Base-by-base conservation (phyloP, 2,113 vertebrate species). In the Hyperoodon ampullatus region DNA sequence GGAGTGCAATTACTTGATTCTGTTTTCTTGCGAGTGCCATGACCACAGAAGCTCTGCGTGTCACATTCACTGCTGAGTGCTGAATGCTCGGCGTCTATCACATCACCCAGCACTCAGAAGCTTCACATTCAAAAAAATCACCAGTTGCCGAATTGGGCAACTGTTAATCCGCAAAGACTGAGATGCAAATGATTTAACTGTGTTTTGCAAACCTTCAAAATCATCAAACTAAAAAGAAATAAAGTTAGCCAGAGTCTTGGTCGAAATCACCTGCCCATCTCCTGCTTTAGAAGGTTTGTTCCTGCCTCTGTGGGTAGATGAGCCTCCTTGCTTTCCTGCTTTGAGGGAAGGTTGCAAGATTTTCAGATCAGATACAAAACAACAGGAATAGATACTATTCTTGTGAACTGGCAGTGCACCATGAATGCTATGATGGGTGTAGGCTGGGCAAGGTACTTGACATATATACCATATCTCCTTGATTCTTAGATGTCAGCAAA, bases 191-290 rank as follows among this genome's bases (percentile, higher is more conserved):
- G 87, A 61, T 85, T 95, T 93, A 35, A 55, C 90, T 4, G 21
- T 68, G 35, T 78, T 96, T 94, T 81, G 6, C 70, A 94, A 94
- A 77, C n/a, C 63, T 88, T 90, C 26, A 18, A 42, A 86, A 78
- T 77, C 33, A 47, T 89, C 39, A n/a, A 58, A 92, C 55, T 83
- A 83, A 91, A 90, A 88, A 47, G 74, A 60, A 70, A 14, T 60
- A n/a, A 82, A 92, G n/a, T 39, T 26, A 83, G 58, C 44, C 65
- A 58, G 75, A 75, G 58, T 47, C 68, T 77, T 94, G 81, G 53
- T 89, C 72, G 89, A 65, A 39, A 19, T 63, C 1, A 4, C 35
- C 19, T 53, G 50, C 19, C 55, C 50, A 3, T 58, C 58, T 28
- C 93, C 18, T 74, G n/a, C 13, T 35, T 86, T 30, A 35, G 66